These are phyloP conservation scores for Macrosiphum euphorbiae DNA, from an alignment of 2,888 invertebrate genomes.

Conservation along the genomic window DNA sequence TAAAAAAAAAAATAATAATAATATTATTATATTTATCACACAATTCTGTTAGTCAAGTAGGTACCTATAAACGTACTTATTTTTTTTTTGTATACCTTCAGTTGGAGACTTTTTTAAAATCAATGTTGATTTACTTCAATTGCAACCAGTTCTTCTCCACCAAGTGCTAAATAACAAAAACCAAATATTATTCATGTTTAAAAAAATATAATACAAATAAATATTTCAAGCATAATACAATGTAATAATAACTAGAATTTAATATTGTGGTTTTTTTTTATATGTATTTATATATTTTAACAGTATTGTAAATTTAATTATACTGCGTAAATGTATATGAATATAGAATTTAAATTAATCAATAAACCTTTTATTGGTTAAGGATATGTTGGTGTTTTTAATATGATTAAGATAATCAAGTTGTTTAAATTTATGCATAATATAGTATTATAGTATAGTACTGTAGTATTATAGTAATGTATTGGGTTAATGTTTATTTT, in stretches of 20 bases:
- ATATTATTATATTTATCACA: neutral
- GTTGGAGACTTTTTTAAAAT: conserved; percentile 81
- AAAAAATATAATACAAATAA: neutral
- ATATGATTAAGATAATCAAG: neutral
- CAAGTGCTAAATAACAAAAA: conserved; percentile 77
- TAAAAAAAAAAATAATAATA: neutral
- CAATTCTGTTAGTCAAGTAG: neutral
- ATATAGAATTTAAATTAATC: too few relatives aligned
- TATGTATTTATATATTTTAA: neutral
- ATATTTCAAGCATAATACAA: neutral
- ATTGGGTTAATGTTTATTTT: neutral
- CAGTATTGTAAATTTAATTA: neutral
- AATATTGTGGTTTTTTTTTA: neutral
- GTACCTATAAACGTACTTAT: neutral
- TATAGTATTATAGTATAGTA: neutral
- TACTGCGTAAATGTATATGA: neutral
- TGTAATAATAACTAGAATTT: neutral
- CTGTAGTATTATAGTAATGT: neutral
- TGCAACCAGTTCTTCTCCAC: conserved; percentile 81
- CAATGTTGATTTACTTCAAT: conserved; percentile 82
- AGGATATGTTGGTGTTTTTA: neutral
- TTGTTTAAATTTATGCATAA: neutral
- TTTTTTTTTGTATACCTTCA: conserved; percentile 73
- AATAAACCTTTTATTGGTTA: too few relatives aligned
- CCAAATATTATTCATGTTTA: neutral